phyloP scores from a whole-genome alignment of 2,888 invertebrate genomes.

The Scaeva pyrastri region DNA sequence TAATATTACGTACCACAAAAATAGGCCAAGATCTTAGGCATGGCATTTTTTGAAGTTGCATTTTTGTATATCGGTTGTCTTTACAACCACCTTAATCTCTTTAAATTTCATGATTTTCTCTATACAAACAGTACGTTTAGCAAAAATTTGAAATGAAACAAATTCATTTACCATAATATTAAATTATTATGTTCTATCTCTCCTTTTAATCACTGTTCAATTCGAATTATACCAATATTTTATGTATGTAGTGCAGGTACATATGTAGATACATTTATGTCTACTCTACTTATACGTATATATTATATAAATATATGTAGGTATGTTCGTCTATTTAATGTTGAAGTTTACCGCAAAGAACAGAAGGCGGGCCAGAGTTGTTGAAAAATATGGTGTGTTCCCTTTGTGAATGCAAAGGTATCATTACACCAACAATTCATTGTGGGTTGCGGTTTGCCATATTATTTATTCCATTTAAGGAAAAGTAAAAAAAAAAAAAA shows the following conservation, averaged over 20 bases:
- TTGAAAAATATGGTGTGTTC: conserved; percentile 36
- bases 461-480: conserved; percentile 74
- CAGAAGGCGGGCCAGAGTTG: conserved; percentile 54
- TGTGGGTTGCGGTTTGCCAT: conserved; percentile 76
- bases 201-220: conserved; percentile 15
- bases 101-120: too few relatives aligned
- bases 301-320: neutral
- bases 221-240: conserved; percentile 38
- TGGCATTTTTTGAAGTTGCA: too few relatives aligned
- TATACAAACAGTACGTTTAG: too few relatives aligned
- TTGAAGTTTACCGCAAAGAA: conserved; percentile 33
- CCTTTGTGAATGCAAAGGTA: conserved; percentile 48
- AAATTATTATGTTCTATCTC: neutral
- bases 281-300: too few relatives aligned
- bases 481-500: conserved; percentile 63
- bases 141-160: neutral
- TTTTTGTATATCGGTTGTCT: too few relatives aligned
- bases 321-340: neutral
- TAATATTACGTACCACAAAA: too few relatives aligned
- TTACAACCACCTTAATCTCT: too few relatives aligned
- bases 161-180: neutral
- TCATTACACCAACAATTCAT: conserved; percentile 73
- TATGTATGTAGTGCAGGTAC: neutral
- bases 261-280: too few relatives aligned
- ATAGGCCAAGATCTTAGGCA: too few relatives aligned